A percentile compares a stretch with the other conserved stretches of the same genome.
Conservation (phyloP, 92 coral and sea anemone species). For the Palythoa grandis region DNA sequence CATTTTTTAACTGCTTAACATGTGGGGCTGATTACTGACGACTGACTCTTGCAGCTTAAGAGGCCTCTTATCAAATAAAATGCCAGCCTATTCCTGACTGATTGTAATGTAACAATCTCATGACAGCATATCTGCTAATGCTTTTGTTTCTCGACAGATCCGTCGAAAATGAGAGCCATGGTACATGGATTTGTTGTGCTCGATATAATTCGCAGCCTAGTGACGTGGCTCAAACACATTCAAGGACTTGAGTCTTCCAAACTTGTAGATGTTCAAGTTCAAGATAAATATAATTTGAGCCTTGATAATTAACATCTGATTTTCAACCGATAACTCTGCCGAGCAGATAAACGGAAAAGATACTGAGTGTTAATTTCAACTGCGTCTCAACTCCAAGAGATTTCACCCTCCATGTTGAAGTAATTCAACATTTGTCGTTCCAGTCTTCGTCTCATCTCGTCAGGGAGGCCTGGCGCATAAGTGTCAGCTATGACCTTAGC, state of each 20-base stretch:
- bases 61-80: background rate
- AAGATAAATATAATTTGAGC: background rate
- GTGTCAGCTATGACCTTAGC: no score
- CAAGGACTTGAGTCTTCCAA: background rate
- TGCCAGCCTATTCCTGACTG: background rate
- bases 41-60: no score
- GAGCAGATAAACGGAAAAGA: background rate
- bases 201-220: background rate
- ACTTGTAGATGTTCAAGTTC: background rate
- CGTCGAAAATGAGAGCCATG: background rate
- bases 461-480: background rate
- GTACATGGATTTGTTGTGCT: no score
- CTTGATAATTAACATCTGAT: background rate
- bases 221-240: constrained; percentile 18
- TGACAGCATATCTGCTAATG: background rate
- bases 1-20: background rate
- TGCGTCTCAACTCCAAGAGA: background rate
- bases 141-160: background rate
- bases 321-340: background rate
- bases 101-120: background rate
- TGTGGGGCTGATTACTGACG: background rate
- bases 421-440: background rate
- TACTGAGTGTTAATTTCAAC: background rate
- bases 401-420: background rate
- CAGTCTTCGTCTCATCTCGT: background rate